These are phyloP conservation scores for Nicator chloris DNA, from an alignment of 2,113 vertebrate species.

Conservation along the genomic window DNA sequence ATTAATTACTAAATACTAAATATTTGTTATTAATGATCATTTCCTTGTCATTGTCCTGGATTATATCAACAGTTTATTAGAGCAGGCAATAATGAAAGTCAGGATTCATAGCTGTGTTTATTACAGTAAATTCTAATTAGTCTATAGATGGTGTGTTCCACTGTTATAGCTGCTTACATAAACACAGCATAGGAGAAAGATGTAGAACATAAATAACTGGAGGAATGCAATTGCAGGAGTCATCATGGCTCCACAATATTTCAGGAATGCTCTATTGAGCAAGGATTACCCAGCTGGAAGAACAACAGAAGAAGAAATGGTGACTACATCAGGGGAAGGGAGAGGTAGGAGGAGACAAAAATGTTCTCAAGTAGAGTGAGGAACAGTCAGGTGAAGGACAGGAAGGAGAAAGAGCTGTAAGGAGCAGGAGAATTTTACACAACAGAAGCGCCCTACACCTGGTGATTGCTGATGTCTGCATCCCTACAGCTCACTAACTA, in stretches of 20 bases:
- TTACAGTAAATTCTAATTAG: conserved; percentile 21
- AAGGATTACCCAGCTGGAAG: not conserved
- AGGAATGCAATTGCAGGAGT: not conserved
- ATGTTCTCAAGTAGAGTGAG: not conserved
- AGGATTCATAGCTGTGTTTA: not conserved
- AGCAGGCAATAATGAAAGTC: not conserved
- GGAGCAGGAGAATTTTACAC: not conserved
- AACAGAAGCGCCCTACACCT: rapidly evolving
- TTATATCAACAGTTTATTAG: not conserved
- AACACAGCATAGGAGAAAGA: not conserved
- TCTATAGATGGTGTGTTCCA: not conserved
- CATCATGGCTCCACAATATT: not conserved
- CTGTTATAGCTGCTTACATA: not conserved
- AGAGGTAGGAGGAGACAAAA: not conserved
- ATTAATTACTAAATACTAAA: not conserved
- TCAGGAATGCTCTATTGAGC: not conserved
- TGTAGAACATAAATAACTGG: not conserved
- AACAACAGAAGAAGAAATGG: not conserved
- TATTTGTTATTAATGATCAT: not conserved
- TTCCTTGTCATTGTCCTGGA: not conserved
- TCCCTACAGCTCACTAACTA: not conserved
- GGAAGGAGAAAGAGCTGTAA: not conserved
- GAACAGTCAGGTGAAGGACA: rapidly evolving
- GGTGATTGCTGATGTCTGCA: not conserved
- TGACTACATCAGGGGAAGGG: not conserved